Conservation (phyloP, 2,888 invertebrate genomes). For the Acronicta leporina region DNA sequence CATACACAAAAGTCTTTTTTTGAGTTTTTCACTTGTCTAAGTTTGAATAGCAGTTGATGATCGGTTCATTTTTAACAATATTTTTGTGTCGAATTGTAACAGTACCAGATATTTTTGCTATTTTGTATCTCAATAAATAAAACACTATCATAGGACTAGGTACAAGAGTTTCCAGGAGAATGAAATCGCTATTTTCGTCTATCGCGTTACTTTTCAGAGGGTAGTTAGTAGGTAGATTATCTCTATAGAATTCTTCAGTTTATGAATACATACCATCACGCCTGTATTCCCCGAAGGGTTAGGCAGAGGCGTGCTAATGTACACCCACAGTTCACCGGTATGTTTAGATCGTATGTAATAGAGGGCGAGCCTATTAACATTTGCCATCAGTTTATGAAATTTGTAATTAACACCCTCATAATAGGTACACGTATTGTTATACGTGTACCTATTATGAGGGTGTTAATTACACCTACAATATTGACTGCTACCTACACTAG, state of each 20-base stretch:
- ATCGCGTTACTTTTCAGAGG: background rate
- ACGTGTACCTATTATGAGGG: too few species aligned
- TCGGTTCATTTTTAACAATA: constrained; percentile 19
- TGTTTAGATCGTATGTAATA: too few species aligned
- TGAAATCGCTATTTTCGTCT: constrained; percentile 1
- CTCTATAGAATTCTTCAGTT: constrained; percentile 1
- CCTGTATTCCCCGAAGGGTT: too few species aligned
- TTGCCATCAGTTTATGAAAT: too few species aligned
- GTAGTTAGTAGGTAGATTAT: background rate
- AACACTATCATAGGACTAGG: background rate
- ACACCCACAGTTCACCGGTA: too few species aligned
- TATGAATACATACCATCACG: too few species aligned
- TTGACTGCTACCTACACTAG: too few species aligned
- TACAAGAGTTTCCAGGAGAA: background rate
- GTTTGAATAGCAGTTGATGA: background rate
- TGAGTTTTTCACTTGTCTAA: background rate
- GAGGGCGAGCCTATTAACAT: too few species aligned
- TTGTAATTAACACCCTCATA: too few species aligned
- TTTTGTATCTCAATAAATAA: background rate
- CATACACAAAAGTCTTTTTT: constrained; percentile 4
- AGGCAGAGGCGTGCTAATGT: too few species aligned
- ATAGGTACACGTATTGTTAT: too few species aligned
- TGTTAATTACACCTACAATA: too few species aligned
- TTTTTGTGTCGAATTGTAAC: background rate
- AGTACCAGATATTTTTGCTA: background rate